Evolutionary conservation across 1,140 invertebrate genomes (phyloP), one percentile per base, ranked within the genome.

Genomic region (Cephus cinctus): DNA sequence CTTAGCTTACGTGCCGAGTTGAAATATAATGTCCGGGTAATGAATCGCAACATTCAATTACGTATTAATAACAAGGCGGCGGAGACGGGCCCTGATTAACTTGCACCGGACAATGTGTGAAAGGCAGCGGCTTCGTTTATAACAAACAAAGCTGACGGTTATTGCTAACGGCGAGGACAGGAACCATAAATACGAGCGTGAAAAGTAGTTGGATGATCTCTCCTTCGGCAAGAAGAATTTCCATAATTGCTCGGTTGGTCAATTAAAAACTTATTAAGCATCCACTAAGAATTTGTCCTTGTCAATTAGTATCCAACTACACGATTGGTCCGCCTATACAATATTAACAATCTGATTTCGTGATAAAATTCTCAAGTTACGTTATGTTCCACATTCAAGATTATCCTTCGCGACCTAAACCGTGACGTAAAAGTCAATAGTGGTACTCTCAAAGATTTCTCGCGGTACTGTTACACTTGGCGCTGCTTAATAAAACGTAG

Each of bases 61-160:
- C 50, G 61, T 52, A 64, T 69, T 64, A 69, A 67, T 67, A 59
- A 69, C 54, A 63, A 54, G 59, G 46, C 54, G 60, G 49, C 43
- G 49, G 31, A 47, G 34, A 52, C 43, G 46, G 38, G 54, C n/a
- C 39, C 47, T 50, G 58, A 64, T 67, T 65, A 65, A 58, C 53
- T 64, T 50, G 40, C 35, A 31, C 18, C 35, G 22, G 45, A 57
- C 59, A 63, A 65, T 65, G 50, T 55, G 38, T 45, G 22, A 16
- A 19, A 38, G 11, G 35, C 25, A 6, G 39, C 39, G 22, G 27
- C 20, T 15, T 12, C 39, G 16, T 16, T 5, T 49, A 23, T 38
- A 43, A 36, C 31, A 27, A 27, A 27, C 25, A n/a, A 27, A 6
- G n/a, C 25, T n/a, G 25, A 27, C 25, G 25, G 25, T 27, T 27